Evolutionary conservation across 1,140 invertebrate genomes (phyloP).

Genomic region (Lepeophtheirus salmonis): DNA sequence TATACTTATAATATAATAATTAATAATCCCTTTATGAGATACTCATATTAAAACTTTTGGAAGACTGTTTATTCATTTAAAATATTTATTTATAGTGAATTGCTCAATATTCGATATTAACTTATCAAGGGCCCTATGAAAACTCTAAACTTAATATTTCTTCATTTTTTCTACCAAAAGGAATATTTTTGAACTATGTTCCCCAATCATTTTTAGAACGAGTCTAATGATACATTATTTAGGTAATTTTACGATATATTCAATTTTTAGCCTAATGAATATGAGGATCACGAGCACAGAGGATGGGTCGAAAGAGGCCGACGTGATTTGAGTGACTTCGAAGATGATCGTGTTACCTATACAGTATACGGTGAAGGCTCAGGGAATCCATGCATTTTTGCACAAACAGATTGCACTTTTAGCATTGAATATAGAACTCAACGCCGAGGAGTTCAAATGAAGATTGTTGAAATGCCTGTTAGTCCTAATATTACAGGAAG

Average conservation of each 20-base stretch:
- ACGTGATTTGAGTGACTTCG: background rate
- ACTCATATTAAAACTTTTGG: too few species aligned
- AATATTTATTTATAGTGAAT: too few species aligned
- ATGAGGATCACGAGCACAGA: background rate
- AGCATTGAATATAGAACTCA: background rate
- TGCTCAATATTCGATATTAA: too few species aligned
- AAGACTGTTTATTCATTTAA: too few species aligned
- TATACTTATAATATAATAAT: too few species aligned
- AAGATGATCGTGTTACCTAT: background rate
- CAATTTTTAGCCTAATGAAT: background rate
- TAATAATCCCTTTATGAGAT: background rate
- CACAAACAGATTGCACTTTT: slow-evolving; percentile 6
- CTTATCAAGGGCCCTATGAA: too few species aligned
- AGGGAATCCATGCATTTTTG: slow-evolving; percentile 11
- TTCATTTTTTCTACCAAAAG: too few species aligned
- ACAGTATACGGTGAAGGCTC: slow-evolving; percentile 1
- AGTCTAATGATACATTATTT: too few species aligned
- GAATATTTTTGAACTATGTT: too few species aligned
- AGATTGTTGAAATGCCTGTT: background rate
- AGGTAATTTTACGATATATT: too few species aligned
- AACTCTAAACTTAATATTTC: too few species aligned
- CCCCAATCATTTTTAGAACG: too few species aligned
- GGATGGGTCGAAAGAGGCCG: background rate
- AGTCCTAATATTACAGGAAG: slow-evolving; percentile 1
- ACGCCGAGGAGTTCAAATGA: background rate